Evolutionary conservation across 2,888 invertebrate genomes (phyloP).

Genomic region (Hemithea aestivaria): DNA sequence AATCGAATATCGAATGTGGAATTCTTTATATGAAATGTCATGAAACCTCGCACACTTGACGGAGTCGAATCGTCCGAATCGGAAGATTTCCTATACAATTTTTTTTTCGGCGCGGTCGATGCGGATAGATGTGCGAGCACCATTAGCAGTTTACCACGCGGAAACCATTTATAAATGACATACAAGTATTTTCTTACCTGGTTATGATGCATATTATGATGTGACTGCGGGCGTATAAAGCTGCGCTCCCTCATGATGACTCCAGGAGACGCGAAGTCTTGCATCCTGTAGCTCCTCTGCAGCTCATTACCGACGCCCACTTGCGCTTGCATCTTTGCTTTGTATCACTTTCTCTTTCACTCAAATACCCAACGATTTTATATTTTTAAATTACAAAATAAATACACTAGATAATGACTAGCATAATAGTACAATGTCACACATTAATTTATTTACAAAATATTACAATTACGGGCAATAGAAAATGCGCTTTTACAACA

Average conservation of each 20-base stretch:
- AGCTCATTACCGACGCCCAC: conserved; percentile 65
- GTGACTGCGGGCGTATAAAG: conserved; percentile 82
- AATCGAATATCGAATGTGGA: too few relatives aligned
- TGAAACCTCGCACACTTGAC: too few relatives aligned
- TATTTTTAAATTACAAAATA: conserved; percentile 39
- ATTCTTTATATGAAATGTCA: too few relatives aligned
- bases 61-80: too few relatives aligned
- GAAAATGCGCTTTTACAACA: conserved; percentile 61
- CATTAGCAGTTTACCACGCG: too few relatives aligned
- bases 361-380: conserved; percentile 35
- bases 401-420: conserved; percentile 79
- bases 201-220: conserved; percentile 78
- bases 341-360: conserved; percentile 46
- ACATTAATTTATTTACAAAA: conserved; percentile 42
- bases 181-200: conserved; percentile 50
- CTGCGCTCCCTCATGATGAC: conserved; percentile 85
- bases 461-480: conserved; percentile 52
- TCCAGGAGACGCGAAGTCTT: conserved; percentile 76
- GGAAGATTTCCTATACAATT: too few relatives aligned
- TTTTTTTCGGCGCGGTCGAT: too few relatives aligned
- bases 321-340: conserved; percentile 62
- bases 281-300: conserved; percentile 75
- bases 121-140: too few relatives aligned
- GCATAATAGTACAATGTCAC: conserved; percentile 66
- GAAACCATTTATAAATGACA: too few relatives aligned